Conservation (phyloP, 2,797 vertebrate species). For the Labeo calbasu region DNA sequence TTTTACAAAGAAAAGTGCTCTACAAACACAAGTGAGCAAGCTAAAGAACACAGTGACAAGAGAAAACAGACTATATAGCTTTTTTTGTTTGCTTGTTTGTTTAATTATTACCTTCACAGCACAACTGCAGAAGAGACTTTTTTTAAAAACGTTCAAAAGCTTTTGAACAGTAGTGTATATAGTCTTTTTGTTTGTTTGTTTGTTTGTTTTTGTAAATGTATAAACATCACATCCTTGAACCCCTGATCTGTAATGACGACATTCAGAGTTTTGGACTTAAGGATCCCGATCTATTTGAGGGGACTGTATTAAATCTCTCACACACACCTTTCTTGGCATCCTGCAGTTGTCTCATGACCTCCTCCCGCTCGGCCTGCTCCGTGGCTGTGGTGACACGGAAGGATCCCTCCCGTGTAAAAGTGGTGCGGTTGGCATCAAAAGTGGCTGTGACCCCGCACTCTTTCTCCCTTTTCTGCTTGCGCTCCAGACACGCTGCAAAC, state of each 20-base stretch:
- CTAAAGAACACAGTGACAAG: too few species aligned
- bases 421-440: constrained; percentile 96
- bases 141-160: neutral
- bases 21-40: too few species aligned
- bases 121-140: neutral
- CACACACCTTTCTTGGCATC: constrained; percentile 89
- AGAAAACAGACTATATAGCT: too few species aligned
- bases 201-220: too few species aligned
- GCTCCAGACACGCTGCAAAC: constrained; percentile 95
- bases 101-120: too few species aligned
- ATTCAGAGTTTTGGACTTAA: too few species aligned
- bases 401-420: constrained; percentile 97
- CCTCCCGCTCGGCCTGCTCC: constrained; percentile 95
- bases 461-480: constrained; percentile 98
- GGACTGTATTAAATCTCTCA: neutral
- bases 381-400: constrained; percentile 97
- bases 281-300: neutral
- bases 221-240: too few species aligned
- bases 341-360: constrained; percentile 95
- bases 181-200: too few species aligned
- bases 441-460: constrained; percentile 98
- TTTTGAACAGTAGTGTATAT: too few species aligned
- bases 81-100: too few species aligned
- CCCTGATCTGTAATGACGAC: too few species aligned
- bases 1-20: too few species aligned